Base-by-base conservation (phyloP, 2,888 invertebrate genomes). In the Drosophila yooni region DNA sequence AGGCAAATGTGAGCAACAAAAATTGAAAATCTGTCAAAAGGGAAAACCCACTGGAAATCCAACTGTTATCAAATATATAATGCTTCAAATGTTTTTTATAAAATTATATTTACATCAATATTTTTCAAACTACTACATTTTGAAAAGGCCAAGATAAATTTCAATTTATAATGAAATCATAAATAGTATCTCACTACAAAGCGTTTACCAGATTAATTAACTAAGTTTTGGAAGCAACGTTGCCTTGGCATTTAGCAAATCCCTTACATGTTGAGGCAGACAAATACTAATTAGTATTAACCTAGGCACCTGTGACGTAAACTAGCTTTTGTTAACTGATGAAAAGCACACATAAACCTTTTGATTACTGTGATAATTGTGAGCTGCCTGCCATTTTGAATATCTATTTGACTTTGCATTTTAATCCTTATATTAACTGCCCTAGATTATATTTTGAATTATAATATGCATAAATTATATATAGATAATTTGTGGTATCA, bases 191-290 rank as follows among this genome's bases (percentile, higher is more conserved):
- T 54, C 0, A 36, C 54, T 3, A 18, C 18, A 36, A 11, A 6
- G 18, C 10, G 3, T 38, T 34, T 18, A n/a, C 7, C 36, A 27
- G 11, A 18, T 36, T 56, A 59, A 40, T 53, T 64, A 70, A 63
- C 18, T 27, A 40, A 57, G n/a, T 48, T 21, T 10, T 36, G 46
- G 11, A 29, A 3, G 7, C 21, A 13, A 21, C 2, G 62, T 58
- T 58, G 8, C 29, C 72, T 21, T 56, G 21, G 10, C 15, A 40
- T 29, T 21, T 48, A 13, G 13, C 27, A 18, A 3, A 27, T n/a
- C 8, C 10, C n/a, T 36, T 40, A 27, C 34, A 53, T 29, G 1
- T 40, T 46, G 8, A 29, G n/a, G 15, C n/a, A 29, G 1, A 38
- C 27, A 56, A 56, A n/a, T 38, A 40, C 27, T 6, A 11, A 54